These are phyloP conservation scores for Drosophila multiciliata DNA, from an alignment of 2,888 invertebrate species.

Conservation along the genomic window DNA sequence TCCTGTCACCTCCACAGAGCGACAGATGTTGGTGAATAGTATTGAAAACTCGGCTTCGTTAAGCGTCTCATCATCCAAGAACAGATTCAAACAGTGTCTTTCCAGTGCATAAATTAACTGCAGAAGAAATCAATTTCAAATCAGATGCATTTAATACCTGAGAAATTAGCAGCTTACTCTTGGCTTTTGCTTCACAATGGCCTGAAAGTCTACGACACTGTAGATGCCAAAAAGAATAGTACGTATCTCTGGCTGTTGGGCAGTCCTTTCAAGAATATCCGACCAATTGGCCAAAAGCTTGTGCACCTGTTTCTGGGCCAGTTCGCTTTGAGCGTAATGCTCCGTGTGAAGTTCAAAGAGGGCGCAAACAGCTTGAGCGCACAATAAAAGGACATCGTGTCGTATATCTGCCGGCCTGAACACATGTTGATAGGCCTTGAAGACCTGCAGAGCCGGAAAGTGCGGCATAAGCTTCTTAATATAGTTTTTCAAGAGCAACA, in stretches of 20 bases:
- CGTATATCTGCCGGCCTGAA: slow-evolving; percentile 23
- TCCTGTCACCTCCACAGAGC: slow-evolving; percentile 48
- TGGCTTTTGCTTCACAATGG: slow-evolving; percentile 6
- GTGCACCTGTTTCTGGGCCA: slow-evolving; percentile 37
- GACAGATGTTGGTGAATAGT: slow-evolving; percentile 46
- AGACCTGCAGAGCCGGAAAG: slow-evolving; percentile 33
- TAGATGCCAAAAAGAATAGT: slow-evolving; percentile 53
- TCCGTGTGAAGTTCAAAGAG: slow-evolving; percentile 42
- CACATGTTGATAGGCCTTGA: slow-evolving; percentile 40
- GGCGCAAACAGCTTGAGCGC: slow-evolving; percentile 47
- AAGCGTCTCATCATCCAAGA: slow-evolving; percentile 52
- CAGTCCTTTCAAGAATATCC: slow-evolving; percentile 23
- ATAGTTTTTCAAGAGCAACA: slow-evolving; percentile 30
- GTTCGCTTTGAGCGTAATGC: slow-evolving; percentile 20
- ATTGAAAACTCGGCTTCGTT: slow-evolving; percentile 35
- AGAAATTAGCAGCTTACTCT: slow-evolving; percentile 21
- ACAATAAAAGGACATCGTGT: slow-evolving; percentile 46
- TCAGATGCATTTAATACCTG: neutral
- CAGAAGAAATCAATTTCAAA: neutral
- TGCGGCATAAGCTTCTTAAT: slow-evolving; percentile 30
- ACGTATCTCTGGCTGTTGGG: slow-evolving; percentile 23
- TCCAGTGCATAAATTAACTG: slow-evolving; percentile 55
- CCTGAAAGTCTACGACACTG: slow-evolving; percentile 40
- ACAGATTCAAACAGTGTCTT: slow-evolving; percentile 30
- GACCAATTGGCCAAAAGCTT: slow-evolving; percentile 50